Evolutionary conservation across 2,797 vertebrate species (phyloP).

Genomic region (Silurus lanzhouensis): DNA sequence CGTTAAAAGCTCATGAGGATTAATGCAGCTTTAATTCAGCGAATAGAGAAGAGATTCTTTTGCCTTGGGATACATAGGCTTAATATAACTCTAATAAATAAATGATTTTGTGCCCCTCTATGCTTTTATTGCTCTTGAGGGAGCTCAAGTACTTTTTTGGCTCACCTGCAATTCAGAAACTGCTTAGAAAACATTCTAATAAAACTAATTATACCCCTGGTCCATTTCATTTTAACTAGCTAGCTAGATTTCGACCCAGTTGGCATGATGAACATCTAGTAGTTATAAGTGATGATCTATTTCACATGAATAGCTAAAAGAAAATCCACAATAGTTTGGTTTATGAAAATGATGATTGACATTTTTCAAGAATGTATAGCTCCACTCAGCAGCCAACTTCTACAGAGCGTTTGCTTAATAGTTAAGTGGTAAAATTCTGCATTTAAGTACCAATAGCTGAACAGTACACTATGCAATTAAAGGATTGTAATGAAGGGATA

Average conservation of each 20-base stretch:
- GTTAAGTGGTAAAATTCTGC: not conserved
- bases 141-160: not conserved
- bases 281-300: not conserved
- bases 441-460: no score
- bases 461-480: no score
- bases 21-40: not conserved
- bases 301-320: not conserved
- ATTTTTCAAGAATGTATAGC: not conserved
- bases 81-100: not conserved
- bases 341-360: not conserved
- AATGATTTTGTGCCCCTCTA: not conserved
- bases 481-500: no score
- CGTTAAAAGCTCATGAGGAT: not conserved
- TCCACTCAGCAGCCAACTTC: not conserved
- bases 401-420: not conserved
- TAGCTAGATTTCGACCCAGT: not conserved
- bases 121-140: not conserved
- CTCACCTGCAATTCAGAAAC: not conserved
- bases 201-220: not conserved
- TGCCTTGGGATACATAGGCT: not conserved
- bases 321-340: not conserved
- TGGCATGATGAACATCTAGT: not conserved
- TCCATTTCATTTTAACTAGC: not conserved
- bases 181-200: not conserved
- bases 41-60: not conserved